Conservation (phyloP, 2,113 vertebrate genomes). For the Nyctereutes procyonoides region DNA sequence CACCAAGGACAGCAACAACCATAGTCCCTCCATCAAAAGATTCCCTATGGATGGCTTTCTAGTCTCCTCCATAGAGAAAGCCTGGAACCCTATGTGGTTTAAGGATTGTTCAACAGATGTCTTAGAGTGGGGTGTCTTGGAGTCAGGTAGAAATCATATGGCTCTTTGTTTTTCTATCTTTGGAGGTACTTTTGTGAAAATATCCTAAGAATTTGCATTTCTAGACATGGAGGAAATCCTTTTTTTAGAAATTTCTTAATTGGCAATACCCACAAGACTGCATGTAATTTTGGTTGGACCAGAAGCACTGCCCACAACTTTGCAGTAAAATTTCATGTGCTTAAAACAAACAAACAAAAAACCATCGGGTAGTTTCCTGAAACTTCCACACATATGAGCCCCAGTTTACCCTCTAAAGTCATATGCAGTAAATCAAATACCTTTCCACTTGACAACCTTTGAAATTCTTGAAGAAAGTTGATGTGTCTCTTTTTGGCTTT, state of each 20-base stretch:
- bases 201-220: constrained; percentile 20
- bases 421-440: background rate
- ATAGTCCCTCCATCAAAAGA: rapidly evolving
- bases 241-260: background rate
- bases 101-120: background rate
- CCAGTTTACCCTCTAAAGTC: background rate
- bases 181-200: background rate
- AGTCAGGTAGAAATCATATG: background rate
- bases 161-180: background rate
- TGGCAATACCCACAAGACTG: background rate
- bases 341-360: background rate
- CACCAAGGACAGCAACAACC: constrained; percentile 51
- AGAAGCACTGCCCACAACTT: background rate
- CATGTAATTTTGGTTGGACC: background rate
- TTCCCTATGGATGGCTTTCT: background rate
- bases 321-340: background rate
- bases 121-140: too few relatives aligned
- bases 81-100: background rate
- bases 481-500: background rate
- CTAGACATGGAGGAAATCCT: background rate
- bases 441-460: background rate
- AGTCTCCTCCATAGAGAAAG: background rate
- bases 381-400: background rate
- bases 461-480: background rate
- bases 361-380: background rate